Percentiles rank a stretch among this genome's conserved stretches.
These are phyloP conservation scores for Episyrphus balteatus DNA, from an alignment of 1,140 invertebrate genomes.

Conservation along the genomic window DNA sequence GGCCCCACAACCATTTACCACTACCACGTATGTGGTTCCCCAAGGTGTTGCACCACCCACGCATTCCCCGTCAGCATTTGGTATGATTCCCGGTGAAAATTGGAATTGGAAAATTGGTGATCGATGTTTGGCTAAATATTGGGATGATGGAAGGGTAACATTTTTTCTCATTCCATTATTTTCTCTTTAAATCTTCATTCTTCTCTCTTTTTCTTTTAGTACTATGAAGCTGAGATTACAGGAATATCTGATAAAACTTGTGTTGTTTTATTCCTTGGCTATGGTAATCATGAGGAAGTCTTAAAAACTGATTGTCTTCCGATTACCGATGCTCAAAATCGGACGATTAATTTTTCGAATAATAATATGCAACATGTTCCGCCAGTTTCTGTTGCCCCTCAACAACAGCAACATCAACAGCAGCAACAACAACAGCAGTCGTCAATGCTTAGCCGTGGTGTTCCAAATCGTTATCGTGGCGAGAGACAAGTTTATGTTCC, in stretches of 20 bases:
- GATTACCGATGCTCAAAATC: slow-evolving; percentile 39
- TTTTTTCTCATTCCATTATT: background rate
- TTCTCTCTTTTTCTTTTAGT: slow-evolving; percentile 44
- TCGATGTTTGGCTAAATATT: slow-evolving; percentile 78
- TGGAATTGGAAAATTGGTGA: slow-evolving; percentile 67
- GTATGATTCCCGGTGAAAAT: slow-evolving; percentile 14
- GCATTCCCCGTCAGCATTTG: slow-evolving; percentile 6
- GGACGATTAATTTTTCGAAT: slow-evolving; percentile 16
- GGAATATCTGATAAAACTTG: slow-evolving; percentile 66
- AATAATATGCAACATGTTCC: slow-evolving; percentile 1
- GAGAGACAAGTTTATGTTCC: slow-evolving; percentile 37
- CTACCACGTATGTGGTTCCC: background rate
- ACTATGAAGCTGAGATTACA: slow-evolving; percentile 74
- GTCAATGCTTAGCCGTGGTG: slow-evolving; percentile 8
- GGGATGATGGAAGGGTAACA: slow-evolving; percentile 79
- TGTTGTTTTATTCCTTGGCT: slow-evolving; percentile 75
- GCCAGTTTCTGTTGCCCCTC: background rate
- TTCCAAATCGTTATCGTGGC: slow-evolving; percentile 17
- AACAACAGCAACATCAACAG: background rate
- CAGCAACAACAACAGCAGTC: slow-evolving; percentile 7
- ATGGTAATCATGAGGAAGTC: slow-evolving; percentile 83
- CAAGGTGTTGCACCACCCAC: slow-evolving; percentile 1
- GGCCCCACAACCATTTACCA: background rate
- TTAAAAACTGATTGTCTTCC: slow-evolving; percentile 65
- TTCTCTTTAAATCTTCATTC: background rate